phyloP scores from a whole-genome alignment of 2,888 invertebrate species.

The Micropterix aruncella region DNA sequence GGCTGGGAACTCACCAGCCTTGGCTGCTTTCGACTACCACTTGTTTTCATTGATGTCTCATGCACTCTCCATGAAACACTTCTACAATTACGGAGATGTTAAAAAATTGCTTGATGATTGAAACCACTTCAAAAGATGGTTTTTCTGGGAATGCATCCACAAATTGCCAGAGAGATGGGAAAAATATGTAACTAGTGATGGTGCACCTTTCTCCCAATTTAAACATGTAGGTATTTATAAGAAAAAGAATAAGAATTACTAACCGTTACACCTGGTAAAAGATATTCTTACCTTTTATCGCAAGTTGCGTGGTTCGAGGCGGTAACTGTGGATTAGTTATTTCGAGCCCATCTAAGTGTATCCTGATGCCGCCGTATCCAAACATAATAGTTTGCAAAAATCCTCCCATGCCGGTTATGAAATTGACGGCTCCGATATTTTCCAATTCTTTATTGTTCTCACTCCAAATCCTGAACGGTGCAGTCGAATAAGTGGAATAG shows the following conservation, averaged over 20 bases:
- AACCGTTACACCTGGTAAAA: too few species aligned
- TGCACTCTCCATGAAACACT: too few species aligned
- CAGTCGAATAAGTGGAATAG: constrained; percentile 20
- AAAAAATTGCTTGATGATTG: too few species aligned
- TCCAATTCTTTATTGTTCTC: constrained; percentile 18
- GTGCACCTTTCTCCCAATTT: neutral
- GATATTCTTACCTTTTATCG: constrained; percentile 14
- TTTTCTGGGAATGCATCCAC: neutral
- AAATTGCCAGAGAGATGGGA: neutral
- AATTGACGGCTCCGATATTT: constrained; percentile 21
- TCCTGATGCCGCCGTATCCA: constrained; percentile 24
- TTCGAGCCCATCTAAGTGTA: constrained; percentile 17
- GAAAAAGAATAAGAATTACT: neutral
- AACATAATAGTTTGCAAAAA: constrained; percentile 24
- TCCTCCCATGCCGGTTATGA: constrained; percentile 27
- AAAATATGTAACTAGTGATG: too few species aligned
- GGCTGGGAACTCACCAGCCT: too few species aligned
- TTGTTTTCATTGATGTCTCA: too few species aligned
- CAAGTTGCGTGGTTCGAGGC: constrained; percentile 12
- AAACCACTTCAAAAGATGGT: too few species aligned
- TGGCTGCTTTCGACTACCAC: too few species aligned
- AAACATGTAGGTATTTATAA: neutral
- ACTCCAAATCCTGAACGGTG: constrained; percentile 29
- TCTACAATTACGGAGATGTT: too few species aligned
- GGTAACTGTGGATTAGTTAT: constrained; percentile 14